phyloP scores from a whole-genome alignment of 2,797 vertebrate species.

The Sciaenops ocellatus region DNA sequence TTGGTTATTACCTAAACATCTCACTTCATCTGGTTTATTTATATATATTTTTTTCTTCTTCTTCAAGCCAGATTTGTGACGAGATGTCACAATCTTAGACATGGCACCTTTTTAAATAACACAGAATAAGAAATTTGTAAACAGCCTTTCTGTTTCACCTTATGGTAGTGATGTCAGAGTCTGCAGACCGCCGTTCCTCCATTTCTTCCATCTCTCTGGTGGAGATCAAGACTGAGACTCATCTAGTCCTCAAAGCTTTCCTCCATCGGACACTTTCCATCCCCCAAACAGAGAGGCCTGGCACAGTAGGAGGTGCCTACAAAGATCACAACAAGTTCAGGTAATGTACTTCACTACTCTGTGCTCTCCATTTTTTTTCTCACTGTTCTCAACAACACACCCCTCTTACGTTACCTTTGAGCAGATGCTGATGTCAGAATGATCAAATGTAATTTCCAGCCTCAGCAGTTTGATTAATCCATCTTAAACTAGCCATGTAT shows the following conservation, averaged over 20 bases:
- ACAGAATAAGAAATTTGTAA: neutral
- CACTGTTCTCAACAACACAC: neutral
- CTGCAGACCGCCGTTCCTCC: constrained; percentile 42
- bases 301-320: constrained; percentile 85
- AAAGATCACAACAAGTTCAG: constrained; percentile 81
- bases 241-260: constrained; percentile 88
- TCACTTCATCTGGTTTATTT: no score
- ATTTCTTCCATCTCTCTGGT: constrained; percentile 78
- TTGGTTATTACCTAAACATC: no score
- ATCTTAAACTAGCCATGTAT: no score
- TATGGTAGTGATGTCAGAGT: constrained; percentile 69
- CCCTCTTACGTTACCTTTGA: neutral
- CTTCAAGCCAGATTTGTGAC: no score
- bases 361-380: neutral
- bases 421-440: neutral
- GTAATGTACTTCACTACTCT: constrained; percentile 64
- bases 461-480: neutral
- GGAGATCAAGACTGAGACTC: constrained; percentile 86
- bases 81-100: no score
- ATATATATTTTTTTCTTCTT: no score
- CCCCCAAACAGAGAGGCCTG: constrained; percentile 67
- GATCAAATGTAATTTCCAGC: neutral
- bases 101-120: neutral
- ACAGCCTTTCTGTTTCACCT: neutral
- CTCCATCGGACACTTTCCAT: constrained; percentile 72